A percentile compares a stretch with the other conserved stretches of the same genome.
Conservation (phyloP, 2,888 invertebrate species). For the Lasioglossum villosulum region DNA sequence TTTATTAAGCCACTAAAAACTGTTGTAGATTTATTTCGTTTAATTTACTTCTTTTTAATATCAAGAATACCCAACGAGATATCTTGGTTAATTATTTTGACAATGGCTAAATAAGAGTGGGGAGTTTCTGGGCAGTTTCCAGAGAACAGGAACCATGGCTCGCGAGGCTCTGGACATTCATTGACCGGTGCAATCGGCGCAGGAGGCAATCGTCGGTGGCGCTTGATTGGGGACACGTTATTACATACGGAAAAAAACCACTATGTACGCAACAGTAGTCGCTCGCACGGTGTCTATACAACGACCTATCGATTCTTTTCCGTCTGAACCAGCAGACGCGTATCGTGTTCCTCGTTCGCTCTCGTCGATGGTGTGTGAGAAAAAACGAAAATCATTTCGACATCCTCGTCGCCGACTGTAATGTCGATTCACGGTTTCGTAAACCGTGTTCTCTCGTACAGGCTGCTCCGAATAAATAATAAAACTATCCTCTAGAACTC, state of each 20-base stretch:
- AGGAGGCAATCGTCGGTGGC: neutral
- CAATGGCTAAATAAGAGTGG: neutral
- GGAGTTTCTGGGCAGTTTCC: neutral
- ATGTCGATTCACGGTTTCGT: conserved; percentile 2
- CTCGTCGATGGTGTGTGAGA: neutral
- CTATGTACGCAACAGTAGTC: neutral
- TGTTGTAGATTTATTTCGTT: too few relatives aligned
- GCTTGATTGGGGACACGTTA: conserved; percentile 18
- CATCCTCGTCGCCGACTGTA: neutral
- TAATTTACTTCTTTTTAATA: too few relatives aligned
- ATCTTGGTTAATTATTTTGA: neutral
- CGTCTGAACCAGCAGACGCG: neutral
- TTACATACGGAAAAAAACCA: neutral
- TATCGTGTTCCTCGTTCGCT: neutral
- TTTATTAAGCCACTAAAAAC: too few relatives aligned
- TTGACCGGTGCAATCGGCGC: neutral
- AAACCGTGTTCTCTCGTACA: neutral
- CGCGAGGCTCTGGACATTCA: conserved; percentile 4
- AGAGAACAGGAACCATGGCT: neutral
- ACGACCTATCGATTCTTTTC: conserved; percentile 41
- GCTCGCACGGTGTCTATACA: neutral
- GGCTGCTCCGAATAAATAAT: neutral
- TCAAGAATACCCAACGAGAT: neutral
- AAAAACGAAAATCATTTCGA: conserved; percentile 3
- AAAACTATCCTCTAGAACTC: neutral